Evolutionary conservation across 2,888 invertebrate species (phyloP).

Genomic region (Eristalis arbustorum): DNA sequence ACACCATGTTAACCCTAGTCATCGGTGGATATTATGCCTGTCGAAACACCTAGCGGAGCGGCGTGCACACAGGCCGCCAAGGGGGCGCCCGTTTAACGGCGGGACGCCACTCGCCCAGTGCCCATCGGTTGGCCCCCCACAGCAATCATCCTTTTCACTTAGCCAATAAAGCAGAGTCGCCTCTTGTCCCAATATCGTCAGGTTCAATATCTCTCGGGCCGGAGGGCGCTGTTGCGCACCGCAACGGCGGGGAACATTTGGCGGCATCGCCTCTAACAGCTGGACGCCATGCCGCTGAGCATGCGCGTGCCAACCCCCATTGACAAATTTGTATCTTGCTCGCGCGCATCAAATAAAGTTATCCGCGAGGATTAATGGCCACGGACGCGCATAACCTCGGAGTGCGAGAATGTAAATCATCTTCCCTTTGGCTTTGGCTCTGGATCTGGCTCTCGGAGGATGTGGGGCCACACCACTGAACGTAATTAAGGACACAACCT

Average conservation of each 20-base stretch:
- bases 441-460: not conserved
- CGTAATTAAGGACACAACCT: slow-evolving; percentile 60
- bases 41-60: slow-evolving; percentile 65
- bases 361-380: slow-evolving; percentile 61
- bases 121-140: slow-evolving; percentile 62
- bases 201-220: slow-evolving; percentile 27
- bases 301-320: slow-evolving; percentile 80
- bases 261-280: slow-evolving; percentile 68
- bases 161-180: slow-evolving; percentile 65
- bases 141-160: slow-evolving; percentile 69
- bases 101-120: slow-evolving; percentile 42
- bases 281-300: slow-evolving; percentile 54
- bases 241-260: slow-evolving; percentile 13
- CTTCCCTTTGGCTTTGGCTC: not conserved
- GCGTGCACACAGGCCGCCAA: slow-evolving; percentile 53
- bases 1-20: slow-evolving; percentile 72
- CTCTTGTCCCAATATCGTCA: slow-evolving; percentile 68
- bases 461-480: not conserved
- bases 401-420: slow-evolving; percentile 68
- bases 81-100: slow-evolving; percentile 69
- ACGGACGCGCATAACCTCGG: slow-evolving; percentile 45
- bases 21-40: slow-evolving; percentile 67
- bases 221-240: slow-evolving; percentile 3
- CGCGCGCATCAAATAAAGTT: slow-evolving; percentile 66
- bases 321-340: slow-evolving; percentile 77